phyloP scores from a whole-genome alignment of 2,113 vertebrate genomes.

The Seriola dumerili region DNA sequence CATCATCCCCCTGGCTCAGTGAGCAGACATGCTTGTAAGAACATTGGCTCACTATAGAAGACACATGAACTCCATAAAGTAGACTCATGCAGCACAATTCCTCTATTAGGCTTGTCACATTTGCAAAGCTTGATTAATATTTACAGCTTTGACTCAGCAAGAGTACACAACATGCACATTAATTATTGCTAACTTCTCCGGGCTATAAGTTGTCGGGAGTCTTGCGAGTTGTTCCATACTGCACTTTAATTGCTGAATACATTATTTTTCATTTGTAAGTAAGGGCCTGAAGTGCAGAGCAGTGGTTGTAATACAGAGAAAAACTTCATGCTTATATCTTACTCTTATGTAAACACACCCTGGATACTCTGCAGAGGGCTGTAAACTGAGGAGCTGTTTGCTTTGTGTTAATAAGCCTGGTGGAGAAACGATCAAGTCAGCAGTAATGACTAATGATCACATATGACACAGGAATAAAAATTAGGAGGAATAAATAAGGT shows the following conservation, averaged over 20 bases:
- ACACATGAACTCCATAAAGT: conserved; percentile 61
- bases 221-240: conserved; percentile 71
- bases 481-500: conserved; percentile 29
- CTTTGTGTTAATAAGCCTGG: conserved; percentile 42
- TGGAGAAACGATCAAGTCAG: conserved; percentile 45
- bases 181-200: conserved; percentile 80
- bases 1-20: conserved; percentile 65
- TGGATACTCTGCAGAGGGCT: conserved; percentile 1
- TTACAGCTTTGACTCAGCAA: conserved; percentile 77
- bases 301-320: conserved; percentile 24
- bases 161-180: conserved; percentile 80
- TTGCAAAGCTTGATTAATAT: conserved; percentile 83
- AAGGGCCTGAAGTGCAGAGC: conserved; percentile 19
- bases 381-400: conserved; percentile 17
- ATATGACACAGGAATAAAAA: conserved; percentile 28
- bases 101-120: conserved; percentile 72
- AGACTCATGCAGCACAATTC: conserved; percentile 58
- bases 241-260: conserved; percentile 81
- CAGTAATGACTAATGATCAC: conserved; percentile 19
- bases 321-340: conserved; percentile 33
- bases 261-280: conserved; percentile 71
- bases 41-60: conserved; percentile 42
- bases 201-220: conserved; percentile 71
- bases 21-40: conserved; percentile 73
- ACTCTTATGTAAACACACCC: conserved; percentile 40